Conservation (phyloP, 2,113 vertebrate genomes). For the Spheniscus mendiculus region DNA sequence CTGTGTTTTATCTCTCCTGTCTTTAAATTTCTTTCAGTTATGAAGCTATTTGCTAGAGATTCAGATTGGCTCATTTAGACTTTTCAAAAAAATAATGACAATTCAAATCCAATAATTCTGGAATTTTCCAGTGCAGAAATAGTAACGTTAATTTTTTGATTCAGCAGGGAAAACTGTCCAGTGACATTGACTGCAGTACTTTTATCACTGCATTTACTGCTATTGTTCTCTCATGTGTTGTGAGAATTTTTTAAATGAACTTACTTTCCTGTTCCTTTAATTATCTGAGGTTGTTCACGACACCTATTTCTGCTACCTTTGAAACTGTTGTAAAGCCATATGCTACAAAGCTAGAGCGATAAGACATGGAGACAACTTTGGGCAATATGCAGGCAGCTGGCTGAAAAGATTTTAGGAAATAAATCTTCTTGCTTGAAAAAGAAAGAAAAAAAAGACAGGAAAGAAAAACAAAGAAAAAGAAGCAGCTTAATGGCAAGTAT, state of each 20-base stretch:
- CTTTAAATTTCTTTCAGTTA: neutral
- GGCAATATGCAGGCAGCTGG: neutral
- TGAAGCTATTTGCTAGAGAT: neutral
- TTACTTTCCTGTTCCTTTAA: neutral
- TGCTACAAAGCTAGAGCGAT: neutral
- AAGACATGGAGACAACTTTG: neutral
- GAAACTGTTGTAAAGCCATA: neutral
- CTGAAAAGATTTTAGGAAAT: neutral
- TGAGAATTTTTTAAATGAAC: neutral
- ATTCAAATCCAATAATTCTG: neutral
- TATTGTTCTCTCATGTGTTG: neutral
- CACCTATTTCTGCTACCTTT: neutral
- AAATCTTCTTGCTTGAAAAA: neutral
- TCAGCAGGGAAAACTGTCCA: neutral
- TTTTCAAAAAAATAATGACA: fast-evolving
- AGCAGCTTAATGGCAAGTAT: neutral
- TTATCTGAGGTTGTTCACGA: neutral
- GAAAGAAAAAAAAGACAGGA: neutral
- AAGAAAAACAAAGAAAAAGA: neutral
- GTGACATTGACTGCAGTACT: neutral
- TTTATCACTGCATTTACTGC: neutral
- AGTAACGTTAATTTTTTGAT: neutral
- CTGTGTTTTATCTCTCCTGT: neutral
- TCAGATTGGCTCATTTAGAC: neutral
- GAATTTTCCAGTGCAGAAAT: neutral